Evolutionary conservation across 2,113 vertebrate species (phyloP), one percentile per base, ranked within the genome.

Genomic region (Cercocebus atys): DNA sequence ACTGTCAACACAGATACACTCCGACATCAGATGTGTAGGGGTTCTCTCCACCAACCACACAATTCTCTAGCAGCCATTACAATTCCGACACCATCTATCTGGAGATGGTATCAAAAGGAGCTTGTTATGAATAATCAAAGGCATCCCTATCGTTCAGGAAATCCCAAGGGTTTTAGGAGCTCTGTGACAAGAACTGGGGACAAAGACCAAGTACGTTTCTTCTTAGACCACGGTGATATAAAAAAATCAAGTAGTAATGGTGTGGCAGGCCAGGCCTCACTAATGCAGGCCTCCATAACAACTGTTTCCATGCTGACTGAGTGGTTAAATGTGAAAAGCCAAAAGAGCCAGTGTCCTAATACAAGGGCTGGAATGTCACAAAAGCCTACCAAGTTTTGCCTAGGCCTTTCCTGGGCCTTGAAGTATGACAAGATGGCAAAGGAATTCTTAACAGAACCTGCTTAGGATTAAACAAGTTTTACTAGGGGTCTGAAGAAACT

Each of bases 31-130:
- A 13, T 35, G 20, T 32, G 22, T 1, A 23, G 30, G 8, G 7
- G 7, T 25, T 10, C 3, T 40, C 20, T 73, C 52, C 59, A 47
- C 2, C 4, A 0, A 1, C 50, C 23, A 22, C 32, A 12, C n/a
- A 61, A 18, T 73, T 64, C 6, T 64, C 55, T 75, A 73, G 55
- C 32, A 35, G 6, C 30, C 38, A 9, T 14, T 64, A 38, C 45
- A 50, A 5, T 23, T 50, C 45, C 14, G n/a, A 68, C 25, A 66
- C 5, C 20, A n/a, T 25, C 27, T 18, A 22, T 40, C 4, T 50
- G 12, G n/a, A 86, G 35, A 38, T 2, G 35, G 18, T 78, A 66
- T 27, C 18, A n/a, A 17, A 90, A 68, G 38, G 35, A 59, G n/a
- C 13, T 68, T n/a, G 25, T 23, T n/a, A 30, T 32, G 43, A 78